Base-by-base conservation (phyloP, 2,113 vertebrate genomes). In the Pica pica region DNA sequence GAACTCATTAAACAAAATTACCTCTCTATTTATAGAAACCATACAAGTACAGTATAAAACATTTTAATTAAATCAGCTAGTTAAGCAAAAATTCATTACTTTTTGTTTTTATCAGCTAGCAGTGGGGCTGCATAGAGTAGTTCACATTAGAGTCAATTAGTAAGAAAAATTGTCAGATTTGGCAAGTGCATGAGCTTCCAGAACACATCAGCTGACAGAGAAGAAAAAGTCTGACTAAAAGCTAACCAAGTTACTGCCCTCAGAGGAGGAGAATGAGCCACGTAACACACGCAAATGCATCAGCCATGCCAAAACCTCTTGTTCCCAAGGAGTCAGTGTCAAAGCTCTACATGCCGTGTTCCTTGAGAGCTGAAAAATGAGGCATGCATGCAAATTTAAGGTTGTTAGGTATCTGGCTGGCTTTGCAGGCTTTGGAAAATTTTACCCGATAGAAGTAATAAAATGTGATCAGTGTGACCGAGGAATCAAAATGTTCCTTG, bases 11-110 rank as follows among this genome's bases (percentile, higher is more conserved):
- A 95, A 92, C 74, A 94, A 95, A 97, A 97, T 95, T 93, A 96
- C 87, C 87, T 97, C 95, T 94, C 87, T 74, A 57, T 95, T 96
- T 93, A 96, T 75, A 96, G 97, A 94, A 97, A 94, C 94, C 93
- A 87, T 87, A 81, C 93, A 95, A 97, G 94, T 91, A 86, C 90
- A 86, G 87, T 90, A 96, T 92, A 97, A 96, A 95, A 95, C 93
- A 94, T 97, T 97, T 95, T 94, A 97, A 96, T 97, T 97, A 98
- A 96, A 97, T 96, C 91, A 94, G 95, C 90, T 94, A 97, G 95
- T 97, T 90, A 97, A 92, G 94, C 83, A 91, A 95, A 95, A 97
- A 97, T 83, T 88, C 89, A 91, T 90, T 90, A 73, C 75, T 82
- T 85, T 71, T 80, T 94, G 88, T 91, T 90, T 81, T 57, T 68